Percentiles rank a stretch among this genome's conserved stretches.
Conservation (phyloP, 2,113 vertebrate species). For the Nansenia antarctica region DNA sequence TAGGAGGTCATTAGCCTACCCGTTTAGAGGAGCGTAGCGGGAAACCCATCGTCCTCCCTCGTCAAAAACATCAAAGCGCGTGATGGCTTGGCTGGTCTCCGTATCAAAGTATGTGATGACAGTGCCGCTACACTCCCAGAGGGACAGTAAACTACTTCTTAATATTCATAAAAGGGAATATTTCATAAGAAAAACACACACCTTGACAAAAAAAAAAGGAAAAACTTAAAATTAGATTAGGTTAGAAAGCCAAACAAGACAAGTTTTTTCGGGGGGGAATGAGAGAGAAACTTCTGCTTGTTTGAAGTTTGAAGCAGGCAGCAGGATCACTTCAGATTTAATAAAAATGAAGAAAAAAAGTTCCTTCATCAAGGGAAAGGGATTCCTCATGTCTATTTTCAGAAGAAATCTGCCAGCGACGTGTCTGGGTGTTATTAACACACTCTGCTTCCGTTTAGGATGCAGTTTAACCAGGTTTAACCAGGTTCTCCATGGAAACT, state of each 20-base stretch:
- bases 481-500: too few relatives aligned
- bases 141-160: constrained; percentile 1
- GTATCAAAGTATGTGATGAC: constrained; percentile 7
- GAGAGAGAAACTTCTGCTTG: too few relatives aligned
- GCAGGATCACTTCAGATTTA: too few relatives aligned
- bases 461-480: too few relatives aligned
- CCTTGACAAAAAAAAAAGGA: not conserved
- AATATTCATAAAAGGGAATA: constrained; percentile 5
- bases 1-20: constrained; percentile 25
- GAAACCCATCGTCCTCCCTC: constrained; percentile 6
- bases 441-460: too few relatives aligned
- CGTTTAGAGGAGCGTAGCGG: constrained; percentile 1
- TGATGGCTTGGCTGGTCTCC: not conserved
- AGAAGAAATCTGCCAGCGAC: too few relatives aligned
- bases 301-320: too few relatives aligned
- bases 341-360: too few relatives aligned
- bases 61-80: constrained; percentile 15
- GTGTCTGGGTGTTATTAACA: too few relatives aligned
- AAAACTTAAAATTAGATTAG: not conserved
- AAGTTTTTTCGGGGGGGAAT: not conserved
- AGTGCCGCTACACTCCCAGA: not conserved
- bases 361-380: too few relatives aligned
- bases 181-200: constrained; percentile 12
- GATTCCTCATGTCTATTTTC: too few relatives aligned
- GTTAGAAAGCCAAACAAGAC: constrained; percentile 4